phyloP scores from a whole-genome alignment of 2,113 vertebrate genomes.

The Ariopsis seemanni region DNA sequence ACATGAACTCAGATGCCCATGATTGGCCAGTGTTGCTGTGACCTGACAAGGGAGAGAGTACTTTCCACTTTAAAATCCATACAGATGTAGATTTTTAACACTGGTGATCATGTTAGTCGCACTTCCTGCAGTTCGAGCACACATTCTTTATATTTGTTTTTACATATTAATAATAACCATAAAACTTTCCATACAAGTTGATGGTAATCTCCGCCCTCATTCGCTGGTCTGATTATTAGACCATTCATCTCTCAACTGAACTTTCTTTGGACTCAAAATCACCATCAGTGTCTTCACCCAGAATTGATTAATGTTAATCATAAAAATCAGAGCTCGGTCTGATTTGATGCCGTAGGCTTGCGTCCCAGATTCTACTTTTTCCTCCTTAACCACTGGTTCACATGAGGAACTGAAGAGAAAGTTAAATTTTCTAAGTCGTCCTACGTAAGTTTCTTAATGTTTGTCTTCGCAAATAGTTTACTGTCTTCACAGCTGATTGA shows the following conservation, averaged over 20 bases:
- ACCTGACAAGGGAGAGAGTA: no score
- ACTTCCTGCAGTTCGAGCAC: no score
- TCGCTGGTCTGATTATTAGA: neutral
- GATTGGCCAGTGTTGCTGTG: no score
- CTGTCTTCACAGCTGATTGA: neutral
- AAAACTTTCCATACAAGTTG: neutral
- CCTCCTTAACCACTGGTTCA: conserved; percentile 78
- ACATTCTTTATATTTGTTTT: neutral
- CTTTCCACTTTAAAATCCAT: no score
- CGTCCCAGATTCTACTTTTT: neutral
- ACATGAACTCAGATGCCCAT: no score
- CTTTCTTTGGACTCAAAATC: neutral
- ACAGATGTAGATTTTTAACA: no score
- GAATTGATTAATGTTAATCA: neutral
- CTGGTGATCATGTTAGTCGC: no score
- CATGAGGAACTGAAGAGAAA: conserved; percentile 90
- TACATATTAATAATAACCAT: neutral
- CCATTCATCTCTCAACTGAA: no score
- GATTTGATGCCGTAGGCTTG: neutral
- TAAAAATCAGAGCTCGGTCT: neutral
- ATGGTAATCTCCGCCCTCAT: neutral
- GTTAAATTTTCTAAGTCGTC: conserved; percentile 81
- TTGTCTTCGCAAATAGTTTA: neutral
- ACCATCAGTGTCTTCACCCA: neutral
- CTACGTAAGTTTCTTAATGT: conserved; percentile 74